phyloP scores from a whole-genome alignment of 2,888 invertebrate genomes.

The Tenthredo distinguenda region DNA sequence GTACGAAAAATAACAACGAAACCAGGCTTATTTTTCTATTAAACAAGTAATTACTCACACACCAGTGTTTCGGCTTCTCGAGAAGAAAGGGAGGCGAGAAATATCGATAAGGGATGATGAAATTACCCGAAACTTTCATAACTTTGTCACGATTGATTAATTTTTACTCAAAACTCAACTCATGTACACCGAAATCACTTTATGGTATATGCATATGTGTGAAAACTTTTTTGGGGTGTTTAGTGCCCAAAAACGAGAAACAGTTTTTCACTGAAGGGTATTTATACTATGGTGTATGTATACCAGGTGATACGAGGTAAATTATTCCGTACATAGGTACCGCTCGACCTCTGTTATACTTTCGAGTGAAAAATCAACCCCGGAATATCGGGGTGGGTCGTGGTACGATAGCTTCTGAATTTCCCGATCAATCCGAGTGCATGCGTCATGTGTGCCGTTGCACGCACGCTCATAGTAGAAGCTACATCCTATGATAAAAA shows the following conservation, averaged over 20 bases:
- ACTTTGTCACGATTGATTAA: no score
- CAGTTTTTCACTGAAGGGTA: not conserved
- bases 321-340: not conserved
- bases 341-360: not conserved
- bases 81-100: no score
- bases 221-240: not conserved
- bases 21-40: not conserved
- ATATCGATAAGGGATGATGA: no score
- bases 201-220: no score
- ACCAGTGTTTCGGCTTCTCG: no score
- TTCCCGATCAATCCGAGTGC: slow-evolving; percentile 2
- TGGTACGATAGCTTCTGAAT: slow-evolving; percentile 2
- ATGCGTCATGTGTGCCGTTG: not conserved
- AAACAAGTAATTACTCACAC: no score
- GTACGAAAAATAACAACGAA: no score
- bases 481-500: not conserved
- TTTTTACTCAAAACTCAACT: no score
- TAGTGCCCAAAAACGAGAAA: not conserved
- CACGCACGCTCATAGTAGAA: not conserved
- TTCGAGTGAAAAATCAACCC: not conserved
- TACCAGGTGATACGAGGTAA: not conserved
- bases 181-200: no score
- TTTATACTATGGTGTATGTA: no score
- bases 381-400: not conserved
- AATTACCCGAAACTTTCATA: no score